These are phyloP conservation scores for Bombyx mandarina DNA, from an alignment of 1,140 invertebrate genomes.

Conservation along the genomic window DNA sequence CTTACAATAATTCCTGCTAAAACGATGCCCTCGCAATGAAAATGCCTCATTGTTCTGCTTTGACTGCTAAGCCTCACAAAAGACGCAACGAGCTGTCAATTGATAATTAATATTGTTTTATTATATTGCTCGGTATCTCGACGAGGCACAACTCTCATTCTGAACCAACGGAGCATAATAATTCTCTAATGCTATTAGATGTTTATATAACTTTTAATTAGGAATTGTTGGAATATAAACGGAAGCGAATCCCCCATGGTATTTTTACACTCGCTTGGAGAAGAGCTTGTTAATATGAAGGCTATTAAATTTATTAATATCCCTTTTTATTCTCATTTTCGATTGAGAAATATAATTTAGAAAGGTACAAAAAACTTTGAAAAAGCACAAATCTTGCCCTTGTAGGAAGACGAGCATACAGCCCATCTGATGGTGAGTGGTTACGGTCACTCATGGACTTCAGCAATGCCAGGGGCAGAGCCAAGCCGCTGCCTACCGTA, in stretches of 20 bases:
- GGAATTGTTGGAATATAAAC: constrained; percentile 1
- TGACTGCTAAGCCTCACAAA: constrained; percentile 34
- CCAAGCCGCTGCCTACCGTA: too few relatives aligned
- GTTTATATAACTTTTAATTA: constrained; percentile 38
- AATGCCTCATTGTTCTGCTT: neutral
- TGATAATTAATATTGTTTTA: constrained; percentile 69
- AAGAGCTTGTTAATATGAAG: neutral
- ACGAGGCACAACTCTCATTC: constrained; percentile 33
- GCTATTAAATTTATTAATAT: too few relatives aligned
- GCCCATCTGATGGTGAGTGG: too few relatives aligned
- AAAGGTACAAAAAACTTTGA: too few relatives aligned
- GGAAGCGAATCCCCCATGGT: neutral
- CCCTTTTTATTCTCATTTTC: too few relatives aligned
- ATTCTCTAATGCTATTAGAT: constrained; percentile 49
- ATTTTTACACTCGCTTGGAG: neutral
- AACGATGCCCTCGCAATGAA: too few relatives aligned
- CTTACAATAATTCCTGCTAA: too few relatives aligned
- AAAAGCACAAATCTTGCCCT: too few relatives aligned
- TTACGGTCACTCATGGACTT: too few relatives aligned
- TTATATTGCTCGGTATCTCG: constrained; percentile 58
- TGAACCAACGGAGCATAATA: constrained; percentile 44
- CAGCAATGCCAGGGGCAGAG: too few relatives aligned
- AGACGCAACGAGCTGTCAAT: constrained; percentile 50
- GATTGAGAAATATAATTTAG: too few relatives aligned
- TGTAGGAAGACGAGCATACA: too few relatives aligned